Evolutionary conservation across 2,888 invertebrate genomes (phyloP).

Genomic region (Leptopilina drosophilae): DNA sequence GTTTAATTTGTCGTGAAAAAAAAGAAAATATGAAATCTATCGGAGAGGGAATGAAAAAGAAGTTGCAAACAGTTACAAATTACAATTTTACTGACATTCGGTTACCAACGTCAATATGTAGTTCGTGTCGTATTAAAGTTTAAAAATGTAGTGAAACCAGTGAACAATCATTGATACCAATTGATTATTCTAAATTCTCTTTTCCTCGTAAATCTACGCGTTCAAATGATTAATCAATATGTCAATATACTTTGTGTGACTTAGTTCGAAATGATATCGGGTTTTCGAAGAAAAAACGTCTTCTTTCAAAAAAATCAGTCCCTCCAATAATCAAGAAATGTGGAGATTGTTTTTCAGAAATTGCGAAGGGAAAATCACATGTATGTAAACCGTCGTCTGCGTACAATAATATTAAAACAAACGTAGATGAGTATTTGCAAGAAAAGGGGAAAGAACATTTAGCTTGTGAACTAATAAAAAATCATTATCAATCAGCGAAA

Average conservation of each 20-base stretch:
- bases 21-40: constrained; percentile 19
- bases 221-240: neutral
- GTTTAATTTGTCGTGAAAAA: neutral
- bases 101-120: constrained; percentile 14
- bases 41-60: constrained; percentile 19
- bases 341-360: too few species aligned
- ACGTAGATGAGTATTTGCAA: too few species aligned
- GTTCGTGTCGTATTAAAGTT: neutral
- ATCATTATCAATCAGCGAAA: too few species aligned
- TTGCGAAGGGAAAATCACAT: too few species aligned
- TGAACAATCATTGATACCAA: too few species aligned
- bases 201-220: too few species aligned
- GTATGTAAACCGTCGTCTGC: too few species aligned
- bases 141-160: too few species aligned
- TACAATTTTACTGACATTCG: constrained; percentile 2
- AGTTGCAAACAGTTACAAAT: neutral
- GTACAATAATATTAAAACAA: too few species aligned
- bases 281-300: neutral
- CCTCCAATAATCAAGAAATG: constrained; percentile 5
- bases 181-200: too few species aligned
- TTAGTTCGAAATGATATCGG: constrained; percentile 13
- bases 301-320: constrained; percentile 5
- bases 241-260: neutral
- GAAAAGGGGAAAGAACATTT: too few species aligned
- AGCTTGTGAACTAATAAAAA: too few species aligned